Evolutionary conservation across 2,888 invertebrate genomes (phyloP), one percentile per base, ranked within the genome.

Genomic region (Heteromurus nitidus): DNA sequence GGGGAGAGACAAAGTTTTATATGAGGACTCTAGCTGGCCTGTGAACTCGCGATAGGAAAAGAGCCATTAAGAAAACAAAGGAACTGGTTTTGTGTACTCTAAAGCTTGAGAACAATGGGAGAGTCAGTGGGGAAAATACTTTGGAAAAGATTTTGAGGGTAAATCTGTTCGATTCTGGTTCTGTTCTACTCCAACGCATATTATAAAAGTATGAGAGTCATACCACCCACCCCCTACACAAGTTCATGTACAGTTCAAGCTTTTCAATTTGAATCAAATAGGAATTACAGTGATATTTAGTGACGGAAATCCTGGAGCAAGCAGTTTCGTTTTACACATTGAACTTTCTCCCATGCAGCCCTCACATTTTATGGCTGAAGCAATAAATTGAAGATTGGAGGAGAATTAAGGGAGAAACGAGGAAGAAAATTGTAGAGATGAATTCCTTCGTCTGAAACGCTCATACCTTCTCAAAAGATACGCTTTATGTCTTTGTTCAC

Each of bases 1-100:
- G n/a, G n/a, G n/a, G n/a, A n/a, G n/a, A n/a, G n/a, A n/a, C n/a
- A n/a, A n/a, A n/a, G n/a, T n/a, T n/a, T n/a, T n/a, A n/a, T 18
- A 44, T 42, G 16, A 2, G 20, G 53, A 31, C 67, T 67, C 58
- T 75, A 69, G 13, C 60, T 69, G 31, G 69, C 53, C 77, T 77
- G 77, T 77, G 64, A 50, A 69, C 62, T 70, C 13, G 69, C 69
- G 77, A 77, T 77, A 77, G 77, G 77, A 81, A 73, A 64, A 75
- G 69, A 69, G 70, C 81, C 81, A 81, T 81, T 81, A 81, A 81
- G 81, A 55, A 75, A 81, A 81, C 81, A 81, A 81, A 81, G 31
- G 81, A 47, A 75, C 64, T 28, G n/a, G 16, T 44, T 44, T n/a
- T 31, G 7, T 73, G 53, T 73, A 64, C 64, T 26, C 50, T 55